These are phyloP conservation scores for Leucoptera coffeella DNA, from an alignment of 2,888 invertebrate genomes.

Conservation along the genomic window DNA sequence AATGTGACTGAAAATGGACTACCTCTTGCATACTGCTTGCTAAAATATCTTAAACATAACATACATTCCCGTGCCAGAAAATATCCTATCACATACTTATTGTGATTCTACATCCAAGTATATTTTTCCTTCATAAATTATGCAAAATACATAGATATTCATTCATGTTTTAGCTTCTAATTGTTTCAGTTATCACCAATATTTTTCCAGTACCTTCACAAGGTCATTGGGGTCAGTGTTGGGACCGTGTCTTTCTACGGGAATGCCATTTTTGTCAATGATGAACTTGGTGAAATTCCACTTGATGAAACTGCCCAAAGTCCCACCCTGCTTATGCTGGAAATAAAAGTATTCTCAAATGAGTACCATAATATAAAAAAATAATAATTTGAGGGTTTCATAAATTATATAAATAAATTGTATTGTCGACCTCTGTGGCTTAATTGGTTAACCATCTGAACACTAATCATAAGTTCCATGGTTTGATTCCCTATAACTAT, in stretches of 20 bases:
- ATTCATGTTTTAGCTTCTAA: neutral
- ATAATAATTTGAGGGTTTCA: neutral
- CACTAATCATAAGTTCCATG: neutral
- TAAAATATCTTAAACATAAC: too few relatives aligned
- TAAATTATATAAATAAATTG: neutral
- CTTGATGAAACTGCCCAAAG: slow-evolving; percentile 63
- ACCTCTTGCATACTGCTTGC: too few relatives aligned
- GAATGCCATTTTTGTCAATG: slow-evolving; percentile 63
- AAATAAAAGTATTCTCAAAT: slow-evolving; percentile 9
- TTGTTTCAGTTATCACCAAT: slow-evolving; percentile 25
- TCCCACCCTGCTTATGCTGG: slow-evolving; percentile 48
- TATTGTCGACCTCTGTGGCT: too few relatives aligned
- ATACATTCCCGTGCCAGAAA: too few relatives aligned
- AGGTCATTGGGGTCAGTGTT: slow-evolving; percentile 49
- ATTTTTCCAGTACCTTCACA: slow-evolving; percentile 48
- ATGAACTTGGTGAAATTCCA: slow-evolving; percentile 87
- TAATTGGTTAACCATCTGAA: too few relatives aligned
- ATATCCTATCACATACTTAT: too few relatives aligned
- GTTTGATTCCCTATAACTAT: too few relatives aligned
- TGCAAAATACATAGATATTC: neutral
- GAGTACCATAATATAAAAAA: neutral
- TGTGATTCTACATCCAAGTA: too few relatives aligned
- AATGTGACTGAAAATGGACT: too few relatives aligned
- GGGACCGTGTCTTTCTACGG: slow-evolving; percentile 61
- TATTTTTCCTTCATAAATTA: too few relatives aligned